These are phyloP conservation scores for Calosoma granatense DNA, from an alignment of 1,140 invertebrate genomes.

Conservation along the genomic window DNA sequence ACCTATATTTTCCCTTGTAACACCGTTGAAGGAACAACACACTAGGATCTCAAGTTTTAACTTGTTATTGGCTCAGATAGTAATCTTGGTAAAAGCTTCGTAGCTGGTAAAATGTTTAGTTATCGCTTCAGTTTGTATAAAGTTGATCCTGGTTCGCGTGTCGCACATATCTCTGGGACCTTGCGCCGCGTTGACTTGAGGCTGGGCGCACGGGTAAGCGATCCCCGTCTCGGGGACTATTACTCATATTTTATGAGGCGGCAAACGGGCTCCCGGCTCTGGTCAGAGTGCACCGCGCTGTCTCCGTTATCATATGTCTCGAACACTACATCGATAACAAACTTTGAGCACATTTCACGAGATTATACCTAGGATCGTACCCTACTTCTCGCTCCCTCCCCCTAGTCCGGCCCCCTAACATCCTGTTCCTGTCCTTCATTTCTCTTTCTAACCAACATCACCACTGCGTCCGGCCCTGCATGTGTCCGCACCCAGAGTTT, in stretches of 20 bases:
- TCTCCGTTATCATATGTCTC: slow-evolving; percentile 6
- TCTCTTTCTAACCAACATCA: too few relatives aligned
- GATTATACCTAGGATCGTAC: neutral
- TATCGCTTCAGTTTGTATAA: too few relatives aligned
- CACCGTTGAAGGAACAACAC: too few relatives aligned
- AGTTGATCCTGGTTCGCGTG: too few relatives aligned
- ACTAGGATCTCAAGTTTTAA: too few relatives aligned
- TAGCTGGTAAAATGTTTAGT: too few relatives aligned
- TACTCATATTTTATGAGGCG: slow-evolving; percentile 14
- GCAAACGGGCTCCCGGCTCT: slow-evolving; percentile 4
- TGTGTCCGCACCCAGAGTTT: neutral
- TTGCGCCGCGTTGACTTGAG: too few relatives aligned
- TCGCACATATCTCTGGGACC: too few relatives aligned
- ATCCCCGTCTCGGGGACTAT: slow-evolving; percentile 3
- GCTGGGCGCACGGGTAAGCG: neutral
- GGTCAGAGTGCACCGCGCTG: slow-evolving; percentile 7
- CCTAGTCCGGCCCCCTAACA: neutral
- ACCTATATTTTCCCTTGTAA: too few relatives aligned
- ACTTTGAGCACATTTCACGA: slow-evolving; percentile 3
- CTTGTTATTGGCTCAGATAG: too few relatives aligned
- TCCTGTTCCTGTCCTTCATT: neutral
- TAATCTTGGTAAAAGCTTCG: too few relatives aligned
- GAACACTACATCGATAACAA: slow-evolving; percentile 9
- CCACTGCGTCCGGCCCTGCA: neutral
- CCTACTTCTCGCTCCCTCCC: neutral